These are phyloP conservation scores for Origma solitaria DNA, from an alignment of 2,113 vertebrate genomes.

Conservation along the genomic window DNA sequence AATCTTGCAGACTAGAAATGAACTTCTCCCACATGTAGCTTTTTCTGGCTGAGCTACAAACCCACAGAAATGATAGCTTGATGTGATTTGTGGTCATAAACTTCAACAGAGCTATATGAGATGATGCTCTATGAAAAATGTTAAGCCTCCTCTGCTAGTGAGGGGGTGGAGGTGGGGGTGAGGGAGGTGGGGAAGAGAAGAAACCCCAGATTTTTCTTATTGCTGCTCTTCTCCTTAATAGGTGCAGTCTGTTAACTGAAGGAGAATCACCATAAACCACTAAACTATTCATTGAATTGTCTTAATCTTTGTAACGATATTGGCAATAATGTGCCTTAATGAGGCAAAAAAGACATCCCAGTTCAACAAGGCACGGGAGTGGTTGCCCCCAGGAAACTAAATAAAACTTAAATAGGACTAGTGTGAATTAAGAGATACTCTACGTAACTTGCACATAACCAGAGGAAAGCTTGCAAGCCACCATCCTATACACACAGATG, in stretches of 20 bases:
- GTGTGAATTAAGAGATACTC: background rate
- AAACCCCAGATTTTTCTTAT: background rate
- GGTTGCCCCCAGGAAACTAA: background rate
- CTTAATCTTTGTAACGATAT: background rate
- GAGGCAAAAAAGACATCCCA: background rate
- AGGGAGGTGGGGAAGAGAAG: background rate
- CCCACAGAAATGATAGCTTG: background rate
- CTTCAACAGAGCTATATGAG: background rate
- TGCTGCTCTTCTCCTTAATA: background rate
- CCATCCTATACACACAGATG: rapidly evolving
- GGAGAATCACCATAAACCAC: background rate
- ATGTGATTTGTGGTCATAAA: constrained; percentile 19
- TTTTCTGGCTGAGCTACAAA: constrained; percentile 41
- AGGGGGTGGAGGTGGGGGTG: background rate
- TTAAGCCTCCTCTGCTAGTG: background rate
- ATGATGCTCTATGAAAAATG: background rate
- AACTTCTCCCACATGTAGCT: constrained; percentile 12
- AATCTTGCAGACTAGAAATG: background rate
- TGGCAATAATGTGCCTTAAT: background rate
- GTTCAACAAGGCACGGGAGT: background rate
- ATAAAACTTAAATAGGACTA: background rate
- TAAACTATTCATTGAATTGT: background rate
- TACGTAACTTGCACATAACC: background rate
- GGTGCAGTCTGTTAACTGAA: background rate
- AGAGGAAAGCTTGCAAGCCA: background rate